Percentiles rank a stretch among this genome's conserved stretches.
phyloP scores from a whole-genome alignment of 2,888 invertebrate species.

The Apodemia duryi region DNA sequence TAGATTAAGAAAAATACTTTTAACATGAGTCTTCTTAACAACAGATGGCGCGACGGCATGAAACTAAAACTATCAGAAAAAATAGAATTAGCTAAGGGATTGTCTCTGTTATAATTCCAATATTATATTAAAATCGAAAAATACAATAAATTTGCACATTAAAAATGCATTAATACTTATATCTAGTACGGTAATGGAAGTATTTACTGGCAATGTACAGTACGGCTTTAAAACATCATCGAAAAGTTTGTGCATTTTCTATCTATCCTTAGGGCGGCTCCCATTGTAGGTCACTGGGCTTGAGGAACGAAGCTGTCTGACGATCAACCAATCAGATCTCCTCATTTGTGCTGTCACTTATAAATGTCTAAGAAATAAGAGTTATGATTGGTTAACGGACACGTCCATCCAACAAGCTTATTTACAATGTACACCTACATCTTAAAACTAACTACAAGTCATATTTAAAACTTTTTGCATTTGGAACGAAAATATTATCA shows the following conservation, averaged over 20 bases:
- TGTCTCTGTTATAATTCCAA: slow-evolving; percentile 29
- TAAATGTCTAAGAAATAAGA: neutral
- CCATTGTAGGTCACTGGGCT: neutral
- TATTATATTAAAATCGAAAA: slow-evolving; percentile 30
- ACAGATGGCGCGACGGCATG: no score
- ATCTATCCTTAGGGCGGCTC: slow-evolving; percentile 4
- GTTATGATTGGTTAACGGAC: neutral
- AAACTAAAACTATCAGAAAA: no score
- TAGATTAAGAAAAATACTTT: no score
- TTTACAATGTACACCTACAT: neutral
- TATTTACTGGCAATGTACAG: slow-evolving; percentile 45
- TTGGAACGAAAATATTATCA: neutral
- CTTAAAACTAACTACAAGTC: neutral
- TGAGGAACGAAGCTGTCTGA: neutral
- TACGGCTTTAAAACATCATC: slow-evolving; percentile 33
- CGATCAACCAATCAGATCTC: neutral
- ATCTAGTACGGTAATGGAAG: slow-evolving; percentile 42
- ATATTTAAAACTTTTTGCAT: neutral
- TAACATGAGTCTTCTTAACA: no score
- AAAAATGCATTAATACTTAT: slow-evolving; percentile 47
- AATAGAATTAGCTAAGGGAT: slow-evolving; percentile 19
- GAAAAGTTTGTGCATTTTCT: slow-evolving; percentile 34
- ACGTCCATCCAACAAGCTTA: neutral
- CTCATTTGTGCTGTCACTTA: neutral
- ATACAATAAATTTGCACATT: slow-evolving; percentile 40